Percentiles rank a stretch among this genome's conserved stretches.
Conservation (phyloP, 1,140 invertebrate species). For the Platyscapa corneri region DNA sequence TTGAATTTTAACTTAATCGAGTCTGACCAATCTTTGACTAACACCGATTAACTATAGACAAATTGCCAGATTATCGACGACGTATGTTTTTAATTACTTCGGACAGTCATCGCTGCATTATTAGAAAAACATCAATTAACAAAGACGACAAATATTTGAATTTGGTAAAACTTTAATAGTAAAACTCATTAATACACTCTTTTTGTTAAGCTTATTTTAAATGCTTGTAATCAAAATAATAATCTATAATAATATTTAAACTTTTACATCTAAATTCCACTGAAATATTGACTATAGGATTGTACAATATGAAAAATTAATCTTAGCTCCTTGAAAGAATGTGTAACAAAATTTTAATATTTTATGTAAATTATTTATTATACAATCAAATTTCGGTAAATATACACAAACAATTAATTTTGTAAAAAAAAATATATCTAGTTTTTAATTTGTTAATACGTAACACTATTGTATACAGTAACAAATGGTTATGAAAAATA, state of each 20-base stretch:
- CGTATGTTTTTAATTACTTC: constrained; percentile 12
- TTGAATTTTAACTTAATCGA: neutral
- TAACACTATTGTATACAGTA: neutral
- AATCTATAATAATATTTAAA: too few species aligned
- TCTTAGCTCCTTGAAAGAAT: neutral
- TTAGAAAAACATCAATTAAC: constrained; percentile 16
- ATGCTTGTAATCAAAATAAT: too few species aligned
- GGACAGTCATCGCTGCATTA: constrained; percentile 31
- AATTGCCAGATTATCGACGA: constrained; percentile 25
- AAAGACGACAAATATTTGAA: neutral
- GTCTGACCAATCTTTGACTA: constrained; percentile 38
- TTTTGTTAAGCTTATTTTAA: neutral
- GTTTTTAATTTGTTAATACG: neutral
- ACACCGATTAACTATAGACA: constrained; percentile 41
- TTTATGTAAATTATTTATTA: constrained; percentile 10
- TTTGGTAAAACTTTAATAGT: neutral
- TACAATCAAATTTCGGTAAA: neutral
- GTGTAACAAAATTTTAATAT: neutral
- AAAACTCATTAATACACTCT: neutral
- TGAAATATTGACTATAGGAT: neutral
- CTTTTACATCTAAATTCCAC: too few species aligned
- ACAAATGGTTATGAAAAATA: neutral
- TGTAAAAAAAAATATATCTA: neutral
- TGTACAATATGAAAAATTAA: neutral
- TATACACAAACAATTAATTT: neutral